phyloP scores from a whole-genome alignment of 1,140 invertebrate species.

The Bombus consobrinus region DNA sequence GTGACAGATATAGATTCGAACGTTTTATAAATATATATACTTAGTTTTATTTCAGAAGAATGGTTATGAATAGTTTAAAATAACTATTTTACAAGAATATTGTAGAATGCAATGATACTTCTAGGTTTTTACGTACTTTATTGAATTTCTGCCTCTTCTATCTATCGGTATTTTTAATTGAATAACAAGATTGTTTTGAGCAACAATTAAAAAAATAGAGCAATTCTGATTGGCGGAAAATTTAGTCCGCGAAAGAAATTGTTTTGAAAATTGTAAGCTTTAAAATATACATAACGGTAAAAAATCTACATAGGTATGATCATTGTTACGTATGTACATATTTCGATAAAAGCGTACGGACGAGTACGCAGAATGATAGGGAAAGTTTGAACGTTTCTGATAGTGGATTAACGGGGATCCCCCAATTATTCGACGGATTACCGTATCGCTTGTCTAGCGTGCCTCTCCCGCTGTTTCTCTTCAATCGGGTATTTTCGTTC shows the following conservation, averaged over 20 bases:
- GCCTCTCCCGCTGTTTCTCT: constrained; percentile 42
- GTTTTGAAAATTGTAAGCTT: background rate
- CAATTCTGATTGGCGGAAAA: background rate
- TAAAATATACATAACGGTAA: background rate
- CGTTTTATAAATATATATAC: background rate
- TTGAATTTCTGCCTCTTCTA: background rate
- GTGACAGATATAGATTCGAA: background rate
- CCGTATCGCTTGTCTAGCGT: constrained; percentile 57
- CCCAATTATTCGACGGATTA: constrained; percentile 71
- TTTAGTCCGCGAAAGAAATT: background rate
- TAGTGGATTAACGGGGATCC: constrained; percentile 66
- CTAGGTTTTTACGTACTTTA: background rate
- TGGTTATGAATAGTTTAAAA: background rate
- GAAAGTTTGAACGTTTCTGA: constrained; percentile 60
- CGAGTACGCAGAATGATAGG: constrained; percentile 8
- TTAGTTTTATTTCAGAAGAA: background rate
- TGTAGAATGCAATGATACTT: background rate
- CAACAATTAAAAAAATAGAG: background rate
- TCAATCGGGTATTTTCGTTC: constrained; percentile 53
- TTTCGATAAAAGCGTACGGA: background rate
- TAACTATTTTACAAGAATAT: background rate
- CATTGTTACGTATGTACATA: background rate
- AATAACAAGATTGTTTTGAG: background rate
- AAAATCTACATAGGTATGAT: background rate
- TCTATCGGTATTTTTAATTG: background rate